Evolutionary conservation across 2,797 vertebrate species (phyloP).

Genomic region (Poeciliopsis paucimaculata): DNA sequence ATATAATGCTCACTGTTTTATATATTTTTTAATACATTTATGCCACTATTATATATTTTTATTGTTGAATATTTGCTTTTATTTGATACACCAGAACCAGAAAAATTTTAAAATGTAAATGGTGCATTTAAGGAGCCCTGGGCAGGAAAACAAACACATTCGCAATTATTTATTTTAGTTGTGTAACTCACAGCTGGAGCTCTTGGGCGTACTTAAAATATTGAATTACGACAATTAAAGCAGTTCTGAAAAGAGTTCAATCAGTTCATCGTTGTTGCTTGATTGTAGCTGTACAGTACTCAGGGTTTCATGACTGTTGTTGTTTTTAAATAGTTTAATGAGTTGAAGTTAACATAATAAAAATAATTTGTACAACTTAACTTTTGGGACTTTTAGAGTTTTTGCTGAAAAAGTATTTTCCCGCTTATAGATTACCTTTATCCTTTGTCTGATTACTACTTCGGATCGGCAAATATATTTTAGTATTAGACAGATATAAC

Average conservation of each 20-base stretch:
- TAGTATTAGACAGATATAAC: neutral
- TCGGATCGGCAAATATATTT: neutral
- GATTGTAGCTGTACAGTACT: neutral
- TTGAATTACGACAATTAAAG: neutral
- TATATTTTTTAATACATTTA: neutral
- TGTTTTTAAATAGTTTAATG: neutral
- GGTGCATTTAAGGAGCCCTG: neutral
- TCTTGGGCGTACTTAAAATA: neutral
- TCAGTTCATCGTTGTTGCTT: neutral
- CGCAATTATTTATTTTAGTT: neutral
- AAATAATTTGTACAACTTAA: neutral
- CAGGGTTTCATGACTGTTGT: neutral
- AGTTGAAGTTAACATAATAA: neutral
- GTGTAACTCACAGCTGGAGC: neutral
- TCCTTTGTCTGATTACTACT: neutral
- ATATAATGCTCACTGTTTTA: conserved; percentile 7
- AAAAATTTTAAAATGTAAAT: neutral
- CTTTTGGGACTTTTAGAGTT: neutral
- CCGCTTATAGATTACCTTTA: neutral
- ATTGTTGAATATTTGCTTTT: neutral
- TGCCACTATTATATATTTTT: neutral
- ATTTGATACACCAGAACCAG: neutral
- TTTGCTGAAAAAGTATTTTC: neutral
- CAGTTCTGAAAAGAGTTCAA: neutral
- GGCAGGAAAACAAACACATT: neutral